Base-by-base conservation (phyloP, 2,888 invertebrate species). In the Leptopterna dolabrata region DNA sequence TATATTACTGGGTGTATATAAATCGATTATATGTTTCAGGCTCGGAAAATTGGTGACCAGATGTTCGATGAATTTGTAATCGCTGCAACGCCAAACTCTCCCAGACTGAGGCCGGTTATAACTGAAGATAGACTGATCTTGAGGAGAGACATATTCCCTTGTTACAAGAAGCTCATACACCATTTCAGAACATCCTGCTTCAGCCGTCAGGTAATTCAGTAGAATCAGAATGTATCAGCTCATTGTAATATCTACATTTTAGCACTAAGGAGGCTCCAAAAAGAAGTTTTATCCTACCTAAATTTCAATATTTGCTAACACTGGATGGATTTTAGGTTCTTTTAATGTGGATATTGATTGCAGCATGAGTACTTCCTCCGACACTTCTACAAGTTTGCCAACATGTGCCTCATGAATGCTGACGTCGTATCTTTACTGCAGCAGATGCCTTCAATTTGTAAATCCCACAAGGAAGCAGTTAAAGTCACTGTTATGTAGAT, bases 111-210 rank as follows among this genome's bases (percentile, higher is more conserved):
- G 30, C 13, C 7, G 11, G 70, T 29, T 3, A 76, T 89, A 24
- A 70, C 29, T 30, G 16, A 47, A 9, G 81, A 88, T 24, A 76
- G 70, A 24, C 78, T 83, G n/a, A 29, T 43, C 36, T 29, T 89
- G 29, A 80, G 78, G 71, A 76, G 87, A 47, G 27, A 27, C 27
- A 84, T 87, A 14, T 89, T 88, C 80, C 88, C 87, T 19, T 89
- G 89, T 41, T 89, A 89, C 76, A 88, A 88, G 45, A 14, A 82
- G 41, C 71, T 89, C 13, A 9, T 89, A n/a, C n/a, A 41, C 13
- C 55, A 47, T 9, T 89, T 89, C 80, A 76, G 82, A 45, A 63
- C 24, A 11, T n/a, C 36, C 45, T 89, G 89, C 80, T 89, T 87
- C 47, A 47, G 86, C 6, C 19, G 36, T 24, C 14, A 63, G 63